Conservation (phyloP, 2,888 invertebrate genomes). For the Tryphoninae sp. region DNA sequence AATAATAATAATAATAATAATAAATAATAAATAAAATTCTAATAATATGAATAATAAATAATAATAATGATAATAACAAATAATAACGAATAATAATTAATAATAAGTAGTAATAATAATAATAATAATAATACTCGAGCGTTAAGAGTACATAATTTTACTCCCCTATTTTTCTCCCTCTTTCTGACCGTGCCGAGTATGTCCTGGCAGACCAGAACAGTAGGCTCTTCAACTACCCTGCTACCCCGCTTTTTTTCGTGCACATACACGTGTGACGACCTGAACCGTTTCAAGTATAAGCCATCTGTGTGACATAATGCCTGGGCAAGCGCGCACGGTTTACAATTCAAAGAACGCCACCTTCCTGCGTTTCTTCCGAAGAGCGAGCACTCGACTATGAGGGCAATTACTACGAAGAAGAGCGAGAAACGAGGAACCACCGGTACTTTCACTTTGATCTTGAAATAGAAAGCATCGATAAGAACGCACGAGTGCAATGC, state of each 20-base stretch:
- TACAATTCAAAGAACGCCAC: conserved; percentile 69
- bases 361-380: conserved; percentile 52
- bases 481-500: conserved; percentile 62
- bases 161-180: too few relatives aligned
- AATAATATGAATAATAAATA: too few relatives aligned
- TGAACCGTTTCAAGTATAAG: conserved; percentile 43
- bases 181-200: neutral
- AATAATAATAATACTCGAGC: too few relatives aligned
- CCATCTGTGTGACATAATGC: conserved; percentile 63
- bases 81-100: too few relatives aligned
- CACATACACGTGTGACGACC: conserved; percentile 38
- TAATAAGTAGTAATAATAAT: too few relatives aligned
- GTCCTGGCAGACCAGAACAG: neutral
- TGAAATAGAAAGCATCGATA: conserved; percentile 72
- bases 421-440: conserved; percentile 42
- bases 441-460: conserved; percentile 70
- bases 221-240: conserved; percentile 7
- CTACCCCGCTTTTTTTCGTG: neutral
- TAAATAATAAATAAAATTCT: too few relatives aligned
- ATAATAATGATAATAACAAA: too few relatives aligned
- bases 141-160: too few relatives aligned
- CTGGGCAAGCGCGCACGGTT: conserved; percentile 53
- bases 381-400: conserved; percentile 66
- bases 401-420: conserved; percentile 66
- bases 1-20: too few relatives aligned